Percentiles rank a stretch among this genome's conserved stretches.
These are phyloP conservation scores for Panurus biarmicus DNA, from an alignment of 2,113 vertebrate species.

Conservation along the genomic window DNA sequence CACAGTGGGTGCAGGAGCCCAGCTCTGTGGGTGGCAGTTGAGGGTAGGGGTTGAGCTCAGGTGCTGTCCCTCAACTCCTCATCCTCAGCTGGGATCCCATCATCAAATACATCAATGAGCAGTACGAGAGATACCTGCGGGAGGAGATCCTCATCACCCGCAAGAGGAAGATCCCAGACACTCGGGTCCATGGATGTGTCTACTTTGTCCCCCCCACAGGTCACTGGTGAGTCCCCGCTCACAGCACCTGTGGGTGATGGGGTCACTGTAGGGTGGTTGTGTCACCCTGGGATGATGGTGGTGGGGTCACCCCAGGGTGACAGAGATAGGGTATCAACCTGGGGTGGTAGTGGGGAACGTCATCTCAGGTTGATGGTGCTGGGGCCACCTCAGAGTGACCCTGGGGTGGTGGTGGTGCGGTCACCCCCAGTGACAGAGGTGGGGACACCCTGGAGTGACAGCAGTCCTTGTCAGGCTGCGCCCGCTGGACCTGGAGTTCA, in stretches of 20 bases:
- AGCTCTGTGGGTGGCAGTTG: not conserved
- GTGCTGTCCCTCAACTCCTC: not conserved
- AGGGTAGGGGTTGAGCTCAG: not conserved
- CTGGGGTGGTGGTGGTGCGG: not conserved
- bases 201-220: conserved; percentile 92
- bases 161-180: conserved; percentile 89
- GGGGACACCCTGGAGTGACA: not conserved
- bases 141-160: conserved; percentile 90
- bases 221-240: conserved; percentile 79
- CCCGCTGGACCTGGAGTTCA: conserved; percentile 85
- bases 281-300: not conserved
- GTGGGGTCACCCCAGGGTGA: not conserved
- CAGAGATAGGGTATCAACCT: not conserved
- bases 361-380: too few relatives aligned
- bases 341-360: not conserved
- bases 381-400: not conserved
- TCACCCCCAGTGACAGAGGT: not conserved
- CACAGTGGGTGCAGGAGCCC: rapidly evolving
- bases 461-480: conserved; percentile 72
- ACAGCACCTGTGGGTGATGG: not conserved
- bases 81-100: conserved; percentile 89
- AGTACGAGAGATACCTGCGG: conserved; percentile 89
- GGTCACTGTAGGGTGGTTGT: not conserved
- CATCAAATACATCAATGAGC: conserved; percentile 85
- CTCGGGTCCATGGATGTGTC: conserved; percentile 88